phyloP scores from a whole-genome alignment of 2,113 vertebrate species.

The Elephantulus edwardii region DNA sequence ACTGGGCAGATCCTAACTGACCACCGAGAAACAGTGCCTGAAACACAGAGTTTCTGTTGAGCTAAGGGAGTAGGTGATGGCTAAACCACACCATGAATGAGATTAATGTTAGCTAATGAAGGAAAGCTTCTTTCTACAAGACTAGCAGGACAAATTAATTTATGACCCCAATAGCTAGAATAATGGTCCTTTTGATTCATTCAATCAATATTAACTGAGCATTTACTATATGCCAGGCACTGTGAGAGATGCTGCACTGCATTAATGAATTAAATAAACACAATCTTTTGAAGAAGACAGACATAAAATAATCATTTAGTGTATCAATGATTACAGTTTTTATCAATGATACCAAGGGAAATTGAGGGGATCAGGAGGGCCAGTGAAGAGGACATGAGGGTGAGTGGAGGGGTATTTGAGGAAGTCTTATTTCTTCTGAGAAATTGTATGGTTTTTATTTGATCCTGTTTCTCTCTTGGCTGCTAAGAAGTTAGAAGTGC shows the following conservation, averaged over 20 bases:
- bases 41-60: too few relatives aligned
- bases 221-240: background rate
- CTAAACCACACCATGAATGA: too few relatives aligned
- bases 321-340: background rate
- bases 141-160: background rate
- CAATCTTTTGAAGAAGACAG: background rate
- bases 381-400: background rate
- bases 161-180: background rate
- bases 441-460: background rate
- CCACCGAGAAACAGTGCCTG: too few relatives aligned
- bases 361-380: background rate
- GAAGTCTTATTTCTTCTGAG: background rate
- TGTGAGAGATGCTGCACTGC: background rate
- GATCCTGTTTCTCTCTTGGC: background rate
- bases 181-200: background rate
- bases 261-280: background rate
- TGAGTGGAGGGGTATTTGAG: background rate
- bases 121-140: slow-evolving; percentile 22
- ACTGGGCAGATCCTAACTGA: too few relatives aligned
- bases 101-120: too few relatives aligned
- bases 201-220: background rate
- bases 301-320: background rate
- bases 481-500: slow-evolving; percentile 25
- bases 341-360: slow-evolving; percentile 17
- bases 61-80: too few relatives aligned